Evolutionary conservation across 2,797 vertebrate species (phyloP), one percentile per base, ranked within the genome.

Genomic region (Botia kubotai): DNA sequence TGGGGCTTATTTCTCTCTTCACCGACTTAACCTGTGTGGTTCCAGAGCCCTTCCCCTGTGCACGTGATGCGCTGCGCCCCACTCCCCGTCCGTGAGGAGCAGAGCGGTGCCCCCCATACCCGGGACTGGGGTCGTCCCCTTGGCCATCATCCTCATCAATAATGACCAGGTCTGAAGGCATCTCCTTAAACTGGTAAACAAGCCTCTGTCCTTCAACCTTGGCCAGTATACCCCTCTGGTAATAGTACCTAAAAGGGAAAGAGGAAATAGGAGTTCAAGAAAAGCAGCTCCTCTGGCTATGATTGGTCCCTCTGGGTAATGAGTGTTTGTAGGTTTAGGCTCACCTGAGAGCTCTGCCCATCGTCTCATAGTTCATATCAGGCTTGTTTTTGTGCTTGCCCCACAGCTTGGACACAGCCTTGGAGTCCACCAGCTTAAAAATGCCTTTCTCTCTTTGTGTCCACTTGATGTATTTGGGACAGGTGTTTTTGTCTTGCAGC

Each of bases 391-490:
- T 96, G 89, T 97, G 96, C 83, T 97, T 96, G 72, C 96, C 96
- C 96, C 96, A 97, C 73, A 97, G 91, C 84, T 95, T 96, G 75
- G 95, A 96, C 79, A 97, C 96, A 0, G 96, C 96, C 80, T 96
- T 97, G 58, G 96, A 96, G 90, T 97, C 96, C 81, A 97, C 96
- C 82, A 97, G 89, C 87, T 97, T 97, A 85, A 97, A 97, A 90
- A 97, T 97, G 88, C 96, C 96, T 89, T 96, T 96, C 86, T 97
- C 96, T 79, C 95, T 89, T 88, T 97, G 95, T 2, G 96, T 97
- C 96, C 96, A 97, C 88, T 96, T 97, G 90, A 97, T 97, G 89
- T 96, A 96, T 90, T 96, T 96, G 85, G 96, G 96, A 91, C 96
- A 97, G 81, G 96, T 97, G 94, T 96, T 97, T 87, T 95, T 95